Conservation (phyloP, 2,113 vertebrate species). For the Noctilio leporinus region DNA sequence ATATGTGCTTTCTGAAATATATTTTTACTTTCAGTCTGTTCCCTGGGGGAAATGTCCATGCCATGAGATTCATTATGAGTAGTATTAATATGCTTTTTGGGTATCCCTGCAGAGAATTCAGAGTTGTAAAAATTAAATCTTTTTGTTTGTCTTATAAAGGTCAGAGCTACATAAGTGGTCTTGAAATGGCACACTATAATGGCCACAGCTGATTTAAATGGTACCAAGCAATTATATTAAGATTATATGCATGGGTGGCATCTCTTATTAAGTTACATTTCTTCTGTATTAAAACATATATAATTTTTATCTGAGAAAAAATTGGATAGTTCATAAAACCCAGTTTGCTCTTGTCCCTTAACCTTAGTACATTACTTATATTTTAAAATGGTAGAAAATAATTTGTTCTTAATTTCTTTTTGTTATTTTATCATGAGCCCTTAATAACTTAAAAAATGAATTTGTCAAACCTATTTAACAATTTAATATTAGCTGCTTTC, state of each 20-base stretch:
- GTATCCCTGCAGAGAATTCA: not conserved
- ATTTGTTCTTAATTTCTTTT: not conserved
- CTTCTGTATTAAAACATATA: conserved; percentile 6
- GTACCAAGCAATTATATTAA: not conserved
- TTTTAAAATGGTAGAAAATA: conserved; percentile 38
- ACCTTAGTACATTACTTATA: not conserved
- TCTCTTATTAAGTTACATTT: conserved; percentile 20
- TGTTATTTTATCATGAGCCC: not conserved
- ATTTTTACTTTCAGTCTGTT: not conserved
- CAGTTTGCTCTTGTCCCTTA: conserved; percentile 36
- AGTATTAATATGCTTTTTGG: conserved; percentile 20
- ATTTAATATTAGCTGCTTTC: not conserved
- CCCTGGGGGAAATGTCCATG: not conserved
- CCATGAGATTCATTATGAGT: not conserved
- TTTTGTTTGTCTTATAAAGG: not conserved
- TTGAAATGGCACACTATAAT: not conserved
- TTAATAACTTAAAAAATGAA: conserved; percentile 27
- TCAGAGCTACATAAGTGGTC: not conserved
- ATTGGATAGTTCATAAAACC: conserved; percentile 34
- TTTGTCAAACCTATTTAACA: not conserved
- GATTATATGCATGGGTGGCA: not conserved
- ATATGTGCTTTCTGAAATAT: not conserved
- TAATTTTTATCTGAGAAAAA: conserved; percentile 46
- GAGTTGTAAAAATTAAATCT: conserved; percentile 31
- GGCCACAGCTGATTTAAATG: conserved; percentile 10